Percentiles rank a stretch among this genome's conserved stretches.
These are phyloP conservation scores for Lampris megalopsis DNA, from an alignment of 2,113 vertebrate genomes.

Conservation along the genomic window DNA sequence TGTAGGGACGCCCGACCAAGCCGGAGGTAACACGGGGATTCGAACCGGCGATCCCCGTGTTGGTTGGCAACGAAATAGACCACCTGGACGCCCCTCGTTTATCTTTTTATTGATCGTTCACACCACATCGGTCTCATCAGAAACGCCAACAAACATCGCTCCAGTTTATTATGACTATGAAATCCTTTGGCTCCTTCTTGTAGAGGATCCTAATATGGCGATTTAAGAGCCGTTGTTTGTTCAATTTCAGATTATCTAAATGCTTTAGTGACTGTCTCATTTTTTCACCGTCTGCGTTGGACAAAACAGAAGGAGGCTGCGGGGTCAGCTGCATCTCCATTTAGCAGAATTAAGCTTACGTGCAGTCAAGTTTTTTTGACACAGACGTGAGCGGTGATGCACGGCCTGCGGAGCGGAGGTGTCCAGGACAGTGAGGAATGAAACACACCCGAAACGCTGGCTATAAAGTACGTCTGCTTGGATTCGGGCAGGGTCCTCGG, in stretches of 20 bases:
- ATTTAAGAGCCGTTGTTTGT: neutral
- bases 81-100: too few species aligned
- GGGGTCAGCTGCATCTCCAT: neutral
- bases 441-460: slow-evolving; percentile 40
- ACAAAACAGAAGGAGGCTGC: neutral
- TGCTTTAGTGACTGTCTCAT: neutral
- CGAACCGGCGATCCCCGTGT: too few species aligned
- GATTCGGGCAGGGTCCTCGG: slow-evolving; percentile 49
- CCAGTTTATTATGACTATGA: neutral
- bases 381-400: slow-evolving; percentile 33
- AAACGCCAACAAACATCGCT: neutral
- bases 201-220: neutral
- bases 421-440: slow-evolving; percentile 53
- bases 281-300: neutral
- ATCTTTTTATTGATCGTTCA: too few species aligned
- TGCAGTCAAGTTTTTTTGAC: neutral
- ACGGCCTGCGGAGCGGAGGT: slow-evolving; percentile 16
- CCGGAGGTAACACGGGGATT: too few species aligned
- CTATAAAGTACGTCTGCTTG: slow-evolving; percentile 50
- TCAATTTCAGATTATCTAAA: neutral
- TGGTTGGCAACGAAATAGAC: too few species aligned
- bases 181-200: neutral
- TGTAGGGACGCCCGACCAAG: too few species aligned
- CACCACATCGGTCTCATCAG: neutral
- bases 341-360: neutral